These are phyloP conservation scores for Tolypeutes matacus DNA, from an alignment of 2,797 vertebrate species.

Conservation along the genomic window DNA sequence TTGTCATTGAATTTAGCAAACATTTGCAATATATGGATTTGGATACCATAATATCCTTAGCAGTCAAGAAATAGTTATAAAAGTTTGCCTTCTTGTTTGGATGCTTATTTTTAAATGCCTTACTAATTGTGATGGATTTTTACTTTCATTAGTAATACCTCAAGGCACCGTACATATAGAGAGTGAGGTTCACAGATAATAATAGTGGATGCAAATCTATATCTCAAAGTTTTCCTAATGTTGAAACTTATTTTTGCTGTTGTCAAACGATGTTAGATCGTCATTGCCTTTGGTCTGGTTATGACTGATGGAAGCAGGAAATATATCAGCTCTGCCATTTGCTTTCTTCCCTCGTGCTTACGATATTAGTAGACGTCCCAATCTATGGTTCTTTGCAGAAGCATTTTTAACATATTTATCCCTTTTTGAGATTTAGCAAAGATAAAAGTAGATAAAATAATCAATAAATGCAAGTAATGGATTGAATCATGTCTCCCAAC, in stretches of 20 bases:
- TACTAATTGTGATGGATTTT: neutral
- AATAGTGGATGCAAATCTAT: neutral
- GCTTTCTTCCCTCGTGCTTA: neutral
- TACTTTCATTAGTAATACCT: neutral
- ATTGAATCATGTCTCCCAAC: no score
- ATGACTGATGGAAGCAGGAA: rapidly evolving
- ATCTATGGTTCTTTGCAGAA: no score
- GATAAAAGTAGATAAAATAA: neutral
- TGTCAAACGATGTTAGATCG: neutral
- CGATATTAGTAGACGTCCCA: no score
- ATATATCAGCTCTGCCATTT: rapidly evolving
- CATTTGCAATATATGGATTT: neutral
- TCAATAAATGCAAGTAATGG: neutral
- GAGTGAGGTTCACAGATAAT: neutral
- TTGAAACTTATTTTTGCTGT: neutral
- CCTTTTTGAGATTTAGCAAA: neutral
- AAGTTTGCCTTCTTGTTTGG: neutral
- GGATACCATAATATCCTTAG: neutral
- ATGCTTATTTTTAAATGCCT: neutral
- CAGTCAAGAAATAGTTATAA: no score
- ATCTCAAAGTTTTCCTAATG: neutral
- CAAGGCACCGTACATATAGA: neutral
- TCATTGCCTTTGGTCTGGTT: neutral
- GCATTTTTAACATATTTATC: neutral
- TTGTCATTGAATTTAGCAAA: neutral